Evolutionary conservation across 2,888 invertebrate species (phyloP).

Genomic region (Ophion obscuratus): DNA sequence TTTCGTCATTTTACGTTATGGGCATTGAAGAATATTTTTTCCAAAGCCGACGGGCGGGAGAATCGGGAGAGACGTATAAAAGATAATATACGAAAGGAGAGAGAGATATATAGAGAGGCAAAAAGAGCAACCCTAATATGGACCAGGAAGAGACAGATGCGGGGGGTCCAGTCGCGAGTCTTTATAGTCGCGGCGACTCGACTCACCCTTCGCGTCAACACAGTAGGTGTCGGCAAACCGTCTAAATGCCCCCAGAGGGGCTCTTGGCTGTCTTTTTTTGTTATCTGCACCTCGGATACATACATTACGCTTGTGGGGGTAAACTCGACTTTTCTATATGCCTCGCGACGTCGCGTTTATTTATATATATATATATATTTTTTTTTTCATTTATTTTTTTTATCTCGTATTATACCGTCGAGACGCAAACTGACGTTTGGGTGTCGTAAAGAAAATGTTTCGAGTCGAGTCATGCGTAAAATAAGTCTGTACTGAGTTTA

Average conservation of each 20-base stretch:
- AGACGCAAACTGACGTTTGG: slow-evolving; percentile 45
- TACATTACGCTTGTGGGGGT: slow-evolving; percentile 59
- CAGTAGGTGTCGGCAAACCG: slow-evolving; percentile 72
- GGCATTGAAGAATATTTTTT: neutral
- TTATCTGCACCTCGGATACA: slow-evolving; percentile 48
- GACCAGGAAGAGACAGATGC: slow-evolving; percentile 69
- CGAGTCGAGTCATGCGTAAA: slow-evolving; percentile 53
- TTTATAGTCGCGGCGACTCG: slow-evolving; percentile 52
- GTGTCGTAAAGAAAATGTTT: slow-evolving; percentile 55
- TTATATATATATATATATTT: neutral
- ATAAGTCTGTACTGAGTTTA: slow-evolving; percentile 43
- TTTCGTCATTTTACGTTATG: slow-evolving; percentile 13
- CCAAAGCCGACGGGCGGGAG: neutral
- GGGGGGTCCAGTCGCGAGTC: slow-evolving; percentile 65
- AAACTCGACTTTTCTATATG: slow-evolving; percentile 64
- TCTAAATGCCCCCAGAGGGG: slow-evolving; percentile 73
- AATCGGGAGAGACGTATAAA: slow-evolving; percentile 17
- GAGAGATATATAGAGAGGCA: slow-evolving; percentile 7
- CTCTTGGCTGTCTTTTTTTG: slow-evolving; percentile 63
- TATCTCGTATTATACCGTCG: slow-evolving; percentile 41
- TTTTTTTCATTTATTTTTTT: slow-evolving; percentile 5
- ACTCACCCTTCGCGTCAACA: slow-evolving; percentile 69
- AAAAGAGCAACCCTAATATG: slow-evolving; percentile 52
- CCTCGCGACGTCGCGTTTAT: slow-evolving; percentile 32
- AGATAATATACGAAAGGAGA: slow-evolving; percentile 39